phyloP scores from a whole-genome alignment of 2,888 invertebrate species.

The Tethea ocularis region DNA sequence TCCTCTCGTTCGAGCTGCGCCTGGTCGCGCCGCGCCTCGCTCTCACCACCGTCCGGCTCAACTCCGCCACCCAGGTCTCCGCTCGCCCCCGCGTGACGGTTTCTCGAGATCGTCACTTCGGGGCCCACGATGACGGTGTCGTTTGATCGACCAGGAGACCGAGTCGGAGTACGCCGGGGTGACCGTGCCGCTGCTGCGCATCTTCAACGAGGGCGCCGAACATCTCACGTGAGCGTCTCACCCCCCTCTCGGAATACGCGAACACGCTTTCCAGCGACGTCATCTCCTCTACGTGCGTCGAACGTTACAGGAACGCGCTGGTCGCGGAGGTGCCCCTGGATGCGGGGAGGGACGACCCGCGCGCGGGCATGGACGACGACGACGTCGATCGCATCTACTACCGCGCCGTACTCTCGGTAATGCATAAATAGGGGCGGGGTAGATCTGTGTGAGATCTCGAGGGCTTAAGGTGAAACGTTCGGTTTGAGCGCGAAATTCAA shows the following conservation, averaged over 20 bases:
- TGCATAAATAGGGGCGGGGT: neutral
- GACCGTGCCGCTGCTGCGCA: constrained; percentile 52
- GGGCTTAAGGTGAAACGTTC: too few relatives aligned
- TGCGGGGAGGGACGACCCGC: neutral
- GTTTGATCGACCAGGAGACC: constrained; percentile 46
- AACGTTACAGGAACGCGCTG: constrained; percentile 30
- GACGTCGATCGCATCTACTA: neutral
- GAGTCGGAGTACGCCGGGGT: constrained; percentile 67
- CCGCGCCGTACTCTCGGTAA: neutral
- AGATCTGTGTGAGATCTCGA: too few relatives aligned
- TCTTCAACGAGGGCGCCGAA: constrained; percentile 63
- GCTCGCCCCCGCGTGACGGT: too few relatives aligned
- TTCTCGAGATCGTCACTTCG: too few relatives aligned
- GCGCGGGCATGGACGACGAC: neutral
- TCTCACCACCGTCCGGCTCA: constrained; percentile 63
- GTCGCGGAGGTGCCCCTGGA: constrained; percentile 34
- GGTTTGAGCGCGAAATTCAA: too few relatives aligned
- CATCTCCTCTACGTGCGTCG: constrained; percentile 16
- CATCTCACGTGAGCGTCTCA: constrained; percentile 55
- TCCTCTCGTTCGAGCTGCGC: constrained; percentile 55
- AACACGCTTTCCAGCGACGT: constrained; percentile 1
- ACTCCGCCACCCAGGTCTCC: constrained; percentile 61
- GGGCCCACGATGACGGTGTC: neutral
- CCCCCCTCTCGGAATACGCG: neutral
- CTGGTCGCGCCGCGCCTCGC: constrained; percentile 50